Conservation (phyloP, 2,113 vertebrate genomes). For the Monopterus albus region DNA sequence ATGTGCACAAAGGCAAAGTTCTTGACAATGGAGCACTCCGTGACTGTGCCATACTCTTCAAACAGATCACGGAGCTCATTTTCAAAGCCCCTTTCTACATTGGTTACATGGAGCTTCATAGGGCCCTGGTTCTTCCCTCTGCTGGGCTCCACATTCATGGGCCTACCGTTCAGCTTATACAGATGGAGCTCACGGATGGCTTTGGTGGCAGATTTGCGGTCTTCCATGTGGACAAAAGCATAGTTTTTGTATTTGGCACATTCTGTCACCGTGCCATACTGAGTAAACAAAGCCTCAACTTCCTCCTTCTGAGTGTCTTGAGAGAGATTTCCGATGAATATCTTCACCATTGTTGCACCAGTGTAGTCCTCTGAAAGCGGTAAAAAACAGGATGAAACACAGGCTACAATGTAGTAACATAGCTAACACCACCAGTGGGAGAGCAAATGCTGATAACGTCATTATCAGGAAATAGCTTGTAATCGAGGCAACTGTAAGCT, state of each 20-base stretch:
- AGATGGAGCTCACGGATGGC: constrained; percentile 83
- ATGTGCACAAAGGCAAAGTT: constrained; percentile 88
- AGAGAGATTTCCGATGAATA: constrained; percentile 86
- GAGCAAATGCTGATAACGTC: constrained; percentile 27
- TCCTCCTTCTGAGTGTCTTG: constrained; percentile 80
- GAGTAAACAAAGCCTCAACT: constrained; percentile 79
- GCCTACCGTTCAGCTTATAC: constrained; percentile 78
- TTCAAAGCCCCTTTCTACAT: constrained; percentile 80
- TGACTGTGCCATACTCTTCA: constrained; percentile 84
- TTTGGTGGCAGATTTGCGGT: constrained; percentile 83
- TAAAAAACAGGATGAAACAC: background rate
- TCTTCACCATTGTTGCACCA: constrained; percentile 82
- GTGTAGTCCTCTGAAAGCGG: background rate
- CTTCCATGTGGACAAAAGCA: constrained; percentile 87
- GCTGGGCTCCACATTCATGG: constrained; percentile 86
- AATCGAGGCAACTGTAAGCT: background rate
- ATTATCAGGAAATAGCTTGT: constrained; percentile 40
- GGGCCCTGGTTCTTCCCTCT: constrained; percentile 80
- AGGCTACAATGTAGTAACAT: background rate
- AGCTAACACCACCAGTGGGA: background rate
- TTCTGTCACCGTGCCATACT: constrained; percentile 82
- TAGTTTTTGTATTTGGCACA: constrained; percentile 87
- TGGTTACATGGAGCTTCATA: constrained; percentile 84
- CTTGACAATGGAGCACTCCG: constrained; percentile 83
- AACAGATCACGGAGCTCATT: constrained; percentile 82